These are phyloP conservation scores for Ischnura elegans DNA, from an alignment of 2,888 invertebrate species.

Conservation along the genomic window DNA sequence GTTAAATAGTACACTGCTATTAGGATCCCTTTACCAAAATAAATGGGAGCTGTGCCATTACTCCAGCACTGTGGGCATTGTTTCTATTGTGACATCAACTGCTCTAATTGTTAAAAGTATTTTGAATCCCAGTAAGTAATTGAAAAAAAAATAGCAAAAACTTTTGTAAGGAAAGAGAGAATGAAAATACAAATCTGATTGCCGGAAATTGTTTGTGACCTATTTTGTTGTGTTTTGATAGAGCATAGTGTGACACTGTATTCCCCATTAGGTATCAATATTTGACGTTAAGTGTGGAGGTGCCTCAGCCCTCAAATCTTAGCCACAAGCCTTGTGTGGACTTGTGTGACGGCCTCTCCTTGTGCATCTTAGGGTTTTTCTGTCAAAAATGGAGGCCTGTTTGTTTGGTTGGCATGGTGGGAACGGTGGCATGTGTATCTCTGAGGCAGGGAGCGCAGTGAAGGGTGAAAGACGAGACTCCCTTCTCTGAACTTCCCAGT, in stretches of 20 bases:
- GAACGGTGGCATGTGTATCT: neutral
- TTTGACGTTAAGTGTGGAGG: constrained; percentile 51
- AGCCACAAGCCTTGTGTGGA: constrained; percentile 50
- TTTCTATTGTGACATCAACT: constrained; percentile 49
- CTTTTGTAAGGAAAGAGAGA: constrained; percentile 50
- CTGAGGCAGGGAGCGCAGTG: constrained; percentile 26
- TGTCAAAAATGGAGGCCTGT: neutral
- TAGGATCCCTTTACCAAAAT: constrained; percentile 27
- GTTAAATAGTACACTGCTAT: constrained; percentile 16
- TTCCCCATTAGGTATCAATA: constrained; percentile 49
- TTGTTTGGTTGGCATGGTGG: neutral
- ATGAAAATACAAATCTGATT: constrained; percentile 50
- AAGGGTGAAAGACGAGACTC: no score
- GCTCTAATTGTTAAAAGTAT: constrained; percentile 59
- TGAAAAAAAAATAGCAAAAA: no score
- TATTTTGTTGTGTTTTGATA: constrained; percentile 66
- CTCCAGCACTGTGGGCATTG: constrained; percentile 47
- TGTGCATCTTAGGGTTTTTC: constrained; percentile 17
- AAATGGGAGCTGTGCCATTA: constrained; percentile 40
- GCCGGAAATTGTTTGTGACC: constrained; percentile 64
- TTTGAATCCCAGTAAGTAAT: constrained; percentile 36
- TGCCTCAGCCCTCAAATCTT: constrained; percentile 25
- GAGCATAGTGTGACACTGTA: constrained; percentile 61
- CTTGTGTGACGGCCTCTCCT: constrained; percentile 47
- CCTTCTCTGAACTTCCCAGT: neutral